Evolutionary conservation across 2,113 vertebrate genomes (phyloP).

Genomic region (Nymphicus hollandicus): DNA sequence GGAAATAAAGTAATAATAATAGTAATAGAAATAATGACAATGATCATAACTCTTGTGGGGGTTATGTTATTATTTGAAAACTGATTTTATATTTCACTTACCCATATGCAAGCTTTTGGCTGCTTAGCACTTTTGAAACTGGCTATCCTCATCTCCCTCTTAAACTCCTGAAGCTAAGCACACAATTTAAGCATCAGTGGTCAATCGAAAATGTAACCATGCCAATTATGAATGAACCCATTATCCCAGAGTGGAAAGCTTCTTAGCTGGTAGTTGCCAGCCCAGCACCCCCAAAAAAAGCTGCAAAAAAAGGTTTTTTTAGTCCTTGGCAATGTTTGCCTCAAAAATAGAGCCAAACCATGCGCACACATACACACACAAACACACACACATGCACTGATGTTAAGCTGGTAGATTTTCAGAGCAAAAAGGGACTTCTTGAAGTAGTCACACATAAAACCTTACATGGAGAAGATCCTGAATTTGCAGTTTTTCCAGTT

Average conservation of each 20-base stretch:
- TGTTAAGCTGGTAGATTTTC: constrained; percentile 2
- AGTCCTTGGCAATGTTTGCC: not conserved
- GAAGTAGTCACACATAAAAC: not conserved
- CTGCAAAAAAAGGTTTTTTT: not conserved
- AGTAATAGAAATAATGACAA: not conserved
- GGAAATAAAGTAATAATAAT: not conserved
- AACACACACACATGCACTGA: not conserved
- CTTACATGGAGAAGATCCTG: not conserved
- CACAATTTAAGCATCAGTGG: not conserved
- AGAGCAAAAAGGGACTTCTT: not conserved
- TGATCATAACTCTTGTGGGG: not conserved
- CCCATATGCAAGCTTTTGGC: not conserved
- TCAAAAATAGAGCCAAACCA: not conserved
- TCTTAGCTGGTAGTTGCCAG: not conserved
- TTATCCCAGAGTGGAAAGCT: not conserved
- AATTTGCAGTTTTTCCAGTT: not conserved
- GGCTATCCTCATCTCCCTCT: not conserved
- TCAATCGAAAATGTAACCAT: not conserved
- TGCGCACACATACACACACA: not conserved
- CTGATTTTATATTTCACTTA: not conserved
- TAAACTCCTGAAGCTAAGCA: not conserved
- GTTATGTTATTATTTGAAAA: not conserved
- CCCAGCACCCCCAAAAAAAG: not conserved
- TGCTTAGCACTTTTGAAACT: not conserved
- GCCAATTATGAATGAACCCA: not conserved